Evolutionary conservation across 2,888 invertebrate species (phyloP), one percentile per base, ranked within the genome.

Genomic region (Idaea biselata): DNA sequence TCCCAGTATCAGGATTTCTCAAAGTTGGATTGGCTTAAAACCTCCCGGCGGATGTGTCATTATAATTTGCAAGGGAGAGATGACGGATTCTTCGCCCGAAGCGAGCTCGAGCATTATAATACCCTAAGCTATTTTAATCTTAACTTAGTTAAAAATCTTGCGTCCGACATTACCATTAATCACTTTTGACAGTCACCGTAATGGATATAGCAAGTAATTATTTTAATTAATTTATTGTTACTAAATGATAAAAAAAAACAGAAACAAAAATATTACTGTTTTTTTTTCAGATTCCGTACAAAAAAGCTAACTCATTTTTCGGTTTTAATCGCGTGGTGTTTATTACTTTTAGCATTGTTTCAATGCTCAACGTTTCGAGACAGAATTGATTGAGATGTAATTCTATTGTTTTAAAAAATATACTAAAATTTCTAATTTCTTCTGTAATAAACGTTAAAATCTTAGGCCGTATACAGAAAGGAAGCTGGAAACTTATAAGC

Each of bases 111-210:
- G 84, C 82, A 87, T 86, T 86, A 86, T 86, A 88, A 88, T 88
- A 88, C 89, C 88, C 83, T 89, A 85, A 92, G 92, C 92, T 89
- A 91, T 90, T 91, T 91, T 92, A 91, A 91, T 91, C 91, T 91
- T 89, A 91, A 92, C 90, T 91, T 88, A 88, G 90, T 91, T 91
- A 92, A 92, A 91, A 91, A 91, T 91, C 91, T 91, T 89, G 89
- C 90, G 86, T 82, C 88, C 86, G 82, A 88, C 88, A 86, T 89
- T 88, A 87, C 80, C 91, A 91, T 91, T 91, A 90, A 91, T 92
- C 92, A 91, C 83, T 87, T 85, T 84, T 91, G 91, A 89, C 91
- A 89, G 86, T 78, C 79, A 70, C 79, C 78, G 89, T 91, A 89
- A 90, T 89, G 89, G 90, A 90, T 89, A 83, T 83, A 68, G 66